Evolutionary conservation across 2,797 vertebrate genomes (phyloP), one percentile per base, ranked within the genome.

Genomic region (Danio kyathit): DNA sequence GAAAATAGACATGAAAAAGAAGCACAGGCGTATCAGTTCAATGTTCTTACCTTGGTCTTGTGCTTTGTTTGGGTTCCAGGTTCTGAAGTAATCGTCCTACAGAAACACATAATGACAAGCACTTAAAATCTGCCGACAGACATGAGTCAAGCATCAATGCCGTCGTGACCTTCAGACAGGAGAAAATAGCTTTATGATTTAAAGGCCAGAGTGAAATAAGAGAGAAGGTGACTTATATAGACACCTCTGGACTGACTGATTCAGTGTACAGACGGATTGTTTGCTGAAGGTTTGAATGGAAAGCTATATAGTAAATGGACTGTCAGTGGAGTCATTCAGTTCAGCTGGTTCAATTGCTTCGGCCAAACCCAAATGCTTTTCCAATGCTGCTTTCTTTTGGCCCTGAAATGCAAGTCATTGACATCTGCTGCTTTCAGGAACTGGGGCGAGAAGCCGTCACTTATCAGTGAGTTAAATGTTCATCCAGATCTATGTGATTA

Each of bases 51-150:
- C 96, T 95, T 96, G 95, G 89, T 96, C 96, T 84, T 95, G 94
- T 77, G 96, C 95, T 89, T 95, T 98, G 91, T 93, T 96, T 83
- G 96, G 95, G 90, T 94, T 95, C 97, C 97, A 97, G 94, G 95
- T 97, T 92, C 96, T 96, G 95, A 97, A 96, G 93, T 97, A 97
- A 92, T 98, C 97, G 91, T 97, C 97, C 97, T 98, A 87, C 57
- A 86, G 70, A 65, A 69, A 89, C n/a, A 59, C 43, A 79, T 46
- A 71, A 71, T 14, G 57, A 72, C 48, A 49, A 9, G 5, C 43
- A 52, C 40, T 71, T 72, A 43, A 79, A 51, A 79, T 44, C 38
- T 8, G 41, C 57, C 44, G 10, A 80, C 52, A 48, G 52, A 78
- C 21, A 78, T 13, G 56, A 66, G 41, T 49, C 43, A 19, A 44